These are phyloP conservation scores for Listronotus oregonensis DNA, from an alignment of 1,140 invertebrate genomes.

Conservation along the genomic window DNA sequence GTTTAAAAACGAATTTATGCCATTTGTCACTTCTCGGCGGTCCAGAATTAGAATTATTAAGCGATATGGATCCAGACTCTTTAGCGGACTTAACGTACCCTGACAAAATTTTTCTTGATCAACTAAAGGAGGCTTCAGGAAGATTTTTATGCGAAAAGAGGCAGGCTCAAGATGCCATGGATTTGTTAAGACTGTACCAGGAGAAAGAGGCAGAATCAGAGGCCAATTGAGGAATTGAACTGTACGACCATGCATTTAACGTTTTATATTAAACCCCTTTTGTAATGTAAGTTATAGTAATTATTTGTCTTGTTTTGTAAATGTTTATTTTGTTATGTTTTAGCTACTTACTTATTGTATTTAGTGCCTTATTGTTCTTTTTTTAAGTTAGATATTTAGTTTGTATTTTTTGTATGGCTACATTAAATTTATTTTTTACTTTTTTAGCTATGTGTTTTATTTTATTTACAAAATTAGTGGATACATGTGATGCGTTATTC, in stretches of 20 bases:
- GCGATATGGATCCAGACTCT: slow-evolving; percentile 85
- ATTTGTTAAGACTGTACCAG: slow-evolving; percentile 64
- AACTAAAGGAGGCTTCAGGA: slow-evolving; percentile 81
- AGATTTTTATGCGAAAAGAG: slow-evolving; percentile 78
- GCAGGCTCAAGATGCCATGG: slow-evolving; percentile 82
- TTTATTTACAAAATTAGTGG: no score
- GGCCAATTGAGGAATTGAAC: slow-evolving; percentile 35
- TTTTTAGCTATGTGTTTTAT: no score
- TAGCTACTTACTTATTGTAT: no score
- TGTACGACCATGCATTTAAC: slow-evolving; percentile 8
- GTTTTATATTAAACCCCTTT: slow-evolving; percentile 23
- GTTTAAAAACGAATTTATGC: slow-evolving; percentile 76
- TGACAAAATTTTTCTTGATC: slow-evolving; percentile 77
- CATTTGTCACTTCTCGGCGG: slow-evolving; percentile 81
- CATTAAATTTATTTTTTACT: no score
- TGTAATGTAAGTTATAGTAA: slow-evolving; percentile 35
- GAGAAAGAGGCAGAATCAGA: slow-evolving; percentile 52
- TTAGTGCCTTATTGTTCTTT: no score
- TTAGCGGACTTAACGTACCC: slow-evolving; percentile 79
- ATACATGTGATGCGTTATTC: no score
- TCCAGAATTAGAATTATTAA: slow-evolving; percentile 76
- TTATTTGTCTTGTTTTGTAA: background rate
- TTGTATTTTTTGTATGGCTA: no score
- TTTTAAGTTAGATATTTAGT: no score
- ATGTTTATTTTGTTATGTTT: no score